Base-by-base conservation (phyloP, 2,113 vertebrate genomes). In the Indicator indicator region DNA sequence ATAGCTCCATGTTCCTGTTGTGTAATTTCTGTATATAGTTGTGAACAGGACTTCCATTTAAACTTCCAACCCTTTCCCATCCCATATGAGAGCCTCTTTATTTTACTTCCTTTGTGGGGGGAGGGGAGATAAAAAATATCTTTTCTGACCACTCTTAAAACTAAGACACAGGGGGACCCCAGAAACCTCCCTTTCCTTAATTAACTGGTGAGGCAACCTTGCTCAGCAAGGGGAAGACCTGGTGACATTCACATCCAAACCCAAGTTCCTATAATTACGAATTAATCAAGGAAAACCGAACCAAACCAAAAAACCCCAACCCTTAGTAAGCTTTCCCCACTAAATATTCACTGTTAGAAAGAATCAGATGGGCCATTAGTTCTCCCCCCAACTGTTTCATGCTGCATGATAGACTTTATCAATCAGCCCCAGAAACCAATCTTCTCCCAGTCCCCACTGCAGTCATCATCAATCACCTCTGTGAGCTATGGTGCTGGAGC, bases 361-460 rank as follows among this genome's bases (percentile, higher is more conserved):
- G 85, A 89, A 95, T 94, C 84, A 91, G 56, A 19, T 0, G 3
- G 33, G 12, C 75, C 60, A 77, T 79, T 94, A 93, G 82, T 94
- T 68, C 92, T 64, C 83, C 84, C 74, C 70, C 92, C 77, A 30
- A 55, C 46, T 95, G 87, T 88, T 94, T 96, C 94, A 88, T 21
- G 87, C 95, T 84, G 62, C 87, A 83, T 95, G 87, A 95, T 82
- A 77, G 86, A 80, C 93, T 95, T 96, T 78, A 95, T 97, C 95
- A 72, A 71, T 96, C 96, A 95, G 85, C 46, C 33, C 74, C 59
- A 62, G 60, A 94, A 96, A 93, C 59, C 93, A 93, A 94, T 91
- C 96, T 96, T 48, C 83, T 73, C 88, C 76, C 26, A 8, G 80
- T 70, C 78, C 73, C 90, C 82, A 75, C 85, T 71, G 5, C 65